These are phyloP conservation scores for Gonatopus flavifemur DNA, from an alignment of 1,140 invertebrate species.

Conservation along the genomic window DNA sequence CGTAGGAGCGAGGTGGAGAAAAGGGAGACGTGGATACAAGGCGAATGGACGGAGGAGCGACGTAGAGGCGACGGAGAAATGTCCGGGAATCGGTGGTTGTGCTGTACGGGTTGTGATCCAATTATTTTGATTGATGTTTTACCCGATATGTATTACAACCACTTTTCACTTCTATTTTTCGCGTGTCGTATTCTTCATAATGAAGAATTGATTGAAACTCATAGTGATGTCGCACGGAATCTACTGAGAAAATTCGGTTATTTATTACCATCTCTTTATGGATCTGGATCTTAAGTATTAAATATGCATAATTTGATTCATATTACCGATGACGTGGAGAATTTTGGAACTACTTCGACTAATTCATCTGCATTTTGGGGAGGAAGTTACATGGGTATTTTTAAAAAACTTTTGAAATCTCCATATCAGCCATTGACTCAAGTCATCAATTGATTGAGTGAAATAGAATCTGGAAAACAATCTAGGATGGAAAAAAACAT, in stretches of 20 bases:
- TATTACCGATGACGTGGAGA: no score
- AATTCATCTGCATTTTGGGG: constrained; percentile 1
- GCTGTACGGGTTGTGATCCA: no score
- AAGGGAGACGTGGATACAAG: no score
- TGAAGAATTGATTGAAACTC: not conserved
- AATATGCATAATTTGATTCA: no score
- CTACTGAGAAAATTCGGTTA: constrained; percentile 13
- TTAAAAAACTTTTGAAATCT: constrained; percentile 3
- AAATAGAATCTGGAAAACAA: constrained; percentile 2
- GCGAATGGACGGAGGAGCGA: no score
- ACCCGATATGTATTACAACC: not conserved
- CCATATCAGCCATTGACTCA: constrained; percentile 7
- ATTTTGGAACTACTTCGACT: not conserved
- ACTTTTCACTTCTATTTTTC: constrained; percentile 2
- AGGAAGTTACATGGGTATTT: constrained; percentile 7
- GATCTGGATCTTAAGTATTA: constrained; percentile 4
- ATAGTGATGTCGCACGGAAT: not conserved
- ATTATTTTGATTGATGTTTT: constrained; percentile 1
- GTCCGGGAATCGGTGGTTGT: no score
- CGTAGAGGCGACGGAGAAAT: no score
- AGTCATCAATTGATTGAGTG: constrained; percentile 1
- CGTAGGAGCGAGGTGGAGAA: no score
- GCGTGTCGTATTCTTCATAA: constrained; percentile 2
- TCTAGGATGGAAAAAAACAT: not conserved
- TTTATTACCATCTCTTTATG: constrained; percentile 8